Evolutionary conservation across 2,888 invertebrate species (phyloP), one percentile per base, ranked within the genome.

Genomic region (Flexamia atlantica): DNA sequence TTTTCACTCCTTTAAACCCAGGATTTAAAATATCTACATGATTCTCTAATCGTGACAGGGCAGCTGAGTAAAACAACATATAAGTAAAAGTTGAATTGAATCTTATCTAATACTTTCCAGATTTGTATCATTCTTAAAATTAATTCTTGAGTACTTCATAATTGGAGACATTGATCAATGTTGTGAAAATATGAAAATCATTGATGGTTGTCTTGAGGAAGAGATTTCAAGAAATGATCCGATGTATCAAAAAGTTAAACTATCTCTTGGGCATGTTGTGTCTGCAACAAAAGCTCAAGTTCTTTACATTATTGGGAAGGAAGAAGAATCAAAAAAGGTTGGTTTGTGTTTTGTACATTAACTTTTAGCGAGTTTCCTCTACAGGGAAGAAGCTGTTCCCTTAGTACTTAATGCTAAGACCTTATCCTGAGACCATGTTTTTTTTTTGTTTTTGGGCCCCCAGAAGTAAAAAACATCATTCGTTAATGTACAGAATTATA

Each of bases 281-380:
- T 9, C 36, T 5, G 17, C 57, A 20, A 79, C 79, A 53, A 57
- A 79, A 28, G 79, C 57, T 10, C 79, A 79, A 32, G 20, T 79
- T n/a, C 57, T 79, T 0, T 14, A 7, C n/a, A 30, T 79, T 7
- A 30, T 25, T 17, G 57, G 57, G 3, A 23, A 79, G 17, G 57
- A 79, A 53, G 79, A 79, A 32, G 50, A 79, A 17, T 53, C 79
- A 0, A 30, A 28, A n/a, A 57, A 79, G 79, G 79, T 79, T 32
- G n/a, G n/a, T n/a, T n/a, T n/a, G n/a, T n/a, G n/a, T n/a, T n/a
- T n/a, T n/a, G n/a, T n/a, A n/a, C n/a, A n/a, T n/a, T n/a, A n/a
- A n/a, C n/a, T n/a, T n/a, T n/a, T n/a, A n/a, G n/a, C n/a, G n/a
- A n/a, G n/a, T n/a, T n/a, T n/a, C n/a, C n/a, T n/a, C n/a, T n/a